Base-by-base conservation (phyloP, 2,797 vertebrate genomes). In the Scolopax bukidnonensis region DNA sequence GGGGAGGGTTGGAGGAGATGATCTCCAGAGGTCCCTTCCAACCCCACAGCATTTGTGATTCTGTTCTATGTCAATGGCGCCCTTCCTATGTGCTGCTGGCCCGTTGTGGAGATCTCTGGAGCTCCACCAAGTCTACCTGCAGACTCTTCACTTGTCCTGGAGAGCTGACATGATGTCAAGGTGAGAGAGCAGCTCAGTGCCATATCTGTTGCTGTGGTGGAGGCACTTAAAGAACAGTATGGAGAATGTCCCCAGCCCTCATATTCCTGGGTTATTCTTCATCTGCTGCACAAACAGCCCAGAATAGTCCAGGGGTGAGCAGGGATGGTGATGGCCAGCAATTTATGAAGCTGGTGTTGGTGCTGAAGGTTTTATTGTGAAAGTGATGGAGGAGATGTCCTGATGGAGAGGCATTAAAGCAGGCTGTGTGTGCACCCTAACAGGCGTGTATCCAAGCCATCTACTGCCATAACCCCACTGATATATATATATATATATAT, bases 211-310 rank as follows among this genome's bases (percentile, higher is more conserved):
- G 4, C 23, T 4, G 45, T 14, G 36, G n/a, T 1, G 8, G 53
- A 60, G 54, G 70, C 41, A n/a, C 43, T 36, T 27, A 41, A 50
- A 61, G 48, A 65, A 14, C 23, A 10, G 0, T 16, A 6, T n/a
- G 3, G 25, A 18, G 43, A 27, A n/a, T 11, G 28, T 8, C n/a
- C 57, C 25, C 19, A 3, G 2, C 13, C 28, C 45, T 41, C 2
- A 0, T 3, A 9, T 53, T 68, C 40, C 32, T 1, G 5, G 8
- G 38, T 30, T 38, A 9, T n/a, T 59, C 51, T 28, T 57, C 45
- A 70, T 50, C 71, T 11, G 15, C 51, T 4, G 30, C 28, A 12
- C 30, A 5, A 45, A 19, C 4, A 23, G 30, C 15, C 15, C 25
- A 2, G 65, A 53, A 21, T 2, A 54, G 27, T 14, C 78, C 25